Evolutionary conservation across 2,797 vertebrate genomes (phyloP).

Genomic region (Hoplostethus atlanticus): DNA sequence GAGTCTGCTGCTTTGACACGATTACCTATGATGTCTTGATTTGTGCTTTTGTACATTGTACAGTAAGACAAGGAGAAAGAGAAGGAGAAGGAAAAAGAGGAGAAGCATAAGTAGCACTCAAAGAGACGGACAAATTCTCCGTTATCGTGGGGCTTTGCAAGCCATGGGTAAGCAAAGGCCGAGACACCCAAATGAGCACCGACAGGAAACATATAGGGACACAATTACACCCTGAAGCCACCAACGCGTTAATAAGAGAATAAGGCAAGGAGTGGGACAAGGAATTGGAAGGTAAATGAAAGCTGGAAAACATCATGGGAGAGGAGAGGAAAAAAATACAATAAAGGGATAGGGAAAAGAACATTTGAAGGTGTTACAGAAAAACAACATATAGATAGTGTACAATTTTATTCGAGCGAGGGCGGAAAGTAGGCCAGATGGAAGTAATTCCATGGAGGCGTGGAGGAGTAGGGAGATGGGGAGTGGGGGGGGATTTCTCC

Average conservation of each 20-base stretch:
- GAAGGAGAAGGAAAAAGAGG: not conserved
- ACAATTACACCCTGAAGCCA: conserved; percentile 52
- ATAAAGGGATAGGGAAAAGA: conserved; percentile 49
- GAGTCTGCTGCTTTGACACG: conserved; percentile 10
- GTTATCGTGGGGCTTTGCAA: conserved; percentile 35
- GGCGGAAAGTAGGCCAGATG: conserved; percentile 84
- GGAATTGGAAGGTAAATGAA: conserved; percentile 38
- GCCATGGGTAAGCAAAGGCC: conserved; percentile 46
- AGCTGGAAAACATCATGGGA: conserved; percentile 36
- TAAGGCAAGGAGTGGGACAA: conserved; percentile 14
- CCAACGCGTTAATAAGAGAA: conserved; percentile 48
- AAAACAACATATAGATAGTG: conserved; percentile 68
- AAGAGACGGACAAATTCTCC: conserved; percentile 11
- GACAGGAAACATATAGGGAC: conserved; percentile 62
- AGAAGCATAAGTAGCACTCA: conserved; percentile 1
- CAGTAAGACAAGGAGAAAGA: conserved; percentile 9
- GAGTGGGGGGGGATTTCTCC: conserved; percentile 51
- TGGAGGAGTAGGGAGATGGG: conserved; percentile 51
- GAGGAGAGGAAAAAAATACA: conserved; percentile 36
- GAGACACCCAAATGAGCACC: conserved; percentile 60
- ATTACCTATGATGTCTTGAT: conserved; percentile 1
- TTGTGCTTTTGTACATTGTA: not conserved
- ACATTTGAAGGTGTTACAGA: conserved; percentile 59
- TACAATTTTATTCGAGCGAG: conserved; percentile 71
- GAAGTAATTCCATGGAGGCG: conserved; percentile 81